Evolutionary conservation across 2,797 vertebrate species (phyloP), one percentile per base, ranked within the genome.

Genomic region (Phoebastria nigripes): DNA sequence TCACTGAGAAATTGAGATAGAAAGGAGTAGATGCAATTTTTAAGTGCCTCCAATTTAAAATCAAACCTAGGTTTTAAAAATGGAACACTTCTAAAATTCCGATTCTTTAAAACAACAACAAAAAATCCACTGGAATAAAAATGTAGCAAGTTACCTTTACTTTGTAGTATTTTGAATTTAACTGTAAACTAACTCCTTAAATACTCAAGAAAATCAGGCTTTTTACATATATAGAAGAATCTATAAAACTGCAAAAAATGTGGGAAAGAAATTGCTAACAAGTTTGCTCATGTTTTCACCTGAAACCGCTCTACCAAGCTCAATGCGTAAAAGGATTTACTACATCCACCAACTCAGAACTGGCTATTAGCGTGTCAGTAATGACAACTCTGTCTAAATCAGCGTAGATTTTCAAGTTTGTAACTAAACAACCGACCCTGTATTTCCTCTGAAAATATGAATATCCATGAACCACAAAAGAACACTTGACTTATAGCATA

Each of bases 251-350:
- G 44, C 11, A 80, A 65, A 83, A 73, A 49, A 89, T 4, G 81
- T 9, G 22, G 41, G 37, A 76, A 87, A 74, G 49, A 82, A 92
- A 90, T 8, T 54, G 65, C 46, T 86, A 74, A 79, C 89, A 92
- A 90, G 91, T 95, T 90, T 69, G 80, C 65, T 95, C 91, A 41
- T 8, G 91, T 95, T 79, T 79, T 65, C 58, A 81, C 80, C 42
- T 58, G 88, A 88, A 95, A 93, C 44, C 39, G n/a, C 41, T 54
- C 49, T 15, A 56, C 47, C 55, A 91, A 51, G 46, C 67, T 71
- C 6, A 2, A 10, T 2, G n/a, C 44, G 39, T 15, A 13, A 41
- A 92, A 88, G 82, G 76, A 95, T 93, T 96, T 91, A 85, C 52
- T 71, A 85, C 63, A 66, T 11, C 85, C 91, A 29, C 58, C 56